Conservation (phyloP, 1,140 invertebrate species). For the Anastatus disparis region DNA sequence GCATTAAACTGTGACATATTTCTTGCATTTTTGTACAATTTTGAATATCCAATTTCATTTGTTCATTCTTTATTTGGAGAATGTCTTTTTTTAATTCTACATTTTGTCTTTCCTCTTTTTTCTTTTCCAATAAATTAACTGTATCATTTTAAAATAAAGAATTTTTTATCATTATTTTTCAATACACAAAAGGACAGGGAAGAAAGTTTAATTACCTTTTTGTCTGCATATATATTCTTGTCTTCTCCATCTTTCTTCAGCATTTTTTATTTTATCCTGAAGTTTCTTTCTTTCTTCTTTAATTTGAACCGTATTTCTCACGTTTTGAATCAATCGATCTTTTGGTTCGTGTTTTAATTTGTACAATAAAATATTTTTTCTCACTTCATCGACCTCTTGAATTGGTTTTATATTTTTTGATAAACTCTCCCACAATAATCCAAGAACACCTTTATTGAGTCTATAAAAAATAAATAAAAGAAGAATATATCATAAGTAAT, state of each 20-base stretch:
- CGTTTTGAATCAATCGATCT: constrained; percentile 47
- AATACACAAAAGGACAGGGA: neutral
- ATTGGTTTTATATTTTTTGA: constrained; percentile 44
- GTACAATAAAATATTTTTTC: constrained; percentile 59
- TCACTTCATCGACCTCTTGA: constrained; percentile 48
- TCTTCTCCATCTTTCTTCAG: constrained; percentile 52
- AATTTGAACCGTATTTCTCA: constrained; percentile 47
- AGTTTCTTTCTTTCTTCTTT: constrained; percentile 46
- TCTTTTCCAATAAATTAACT: constrained; percentile 49
- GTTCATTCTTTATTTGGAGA: constrained; percentile 50
- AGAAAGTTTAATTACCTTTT: constrained; percentile 49
- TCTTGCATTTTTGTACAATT: constrained; percentile 53
- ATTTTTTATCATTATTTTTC: constrained; percentile 21
- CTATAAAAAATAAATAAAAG: constrained; percentile 43
- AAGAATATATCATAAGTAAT: neutral
- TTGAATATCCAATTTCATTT: constrained; percentile 50
- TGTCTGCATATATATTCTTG: constrained; percentile 52
- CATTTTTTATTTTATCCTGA: constrained; percentile 46
- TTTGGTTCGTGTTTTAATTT: constrained; percentile 49
- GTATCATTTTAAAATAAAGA: constrained; percentile 5
- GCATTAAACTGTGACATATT: constrained; percentile 56
- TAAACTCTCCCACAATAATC: constrained; percentile 57
- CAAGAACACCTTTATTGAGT: constrained; percentile 52
- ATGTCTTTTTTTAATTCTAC: constrained; percentile 50
- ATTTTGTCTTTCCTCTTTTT: constrained; percentile 40